Conservation (phyloP, 2,888 invertebrate species). For the Ophion slaviceki region DNA sequence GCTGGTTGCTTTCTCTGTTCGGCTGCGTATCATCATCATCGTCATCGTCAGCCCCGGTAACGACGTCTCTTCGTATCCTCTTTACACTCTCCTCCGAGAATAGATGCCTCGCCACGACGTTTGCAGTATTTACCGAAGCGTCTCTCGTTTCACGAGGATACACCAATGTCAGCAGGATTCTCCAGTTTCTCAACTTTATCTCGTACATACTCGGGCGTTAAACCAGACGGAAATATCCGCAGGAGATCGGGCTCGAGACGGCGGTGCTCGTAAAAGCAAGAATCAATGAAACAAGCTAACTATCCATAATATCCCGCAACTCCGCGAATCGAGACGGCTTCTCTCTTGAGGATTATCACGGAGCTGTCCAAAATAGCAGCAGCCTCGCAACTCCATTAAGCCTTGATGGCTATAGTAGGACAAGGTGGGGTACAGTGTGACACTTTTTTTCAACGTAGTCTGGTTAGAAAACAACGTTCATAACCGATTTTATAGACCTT, state of each 20-base stretch:
- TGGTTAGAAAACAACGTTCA: too few relatives aligned
- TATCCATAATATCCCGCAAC: neutral
- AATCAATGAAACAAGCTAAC: slow-evolving; percentile 14
- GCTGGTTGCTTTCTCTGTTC: slow-evolving; percentile 20
- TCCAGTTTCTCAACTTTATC: slow-evolving; percentile 46
- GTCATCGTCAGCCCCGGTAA: slow-evolving; percentile 54
- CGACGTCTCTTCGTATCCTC: slow-evolving; percentile 38
- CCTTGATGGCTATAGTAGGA: neutral
- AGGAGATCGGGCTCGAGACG: slow-evolving; percentile 9
- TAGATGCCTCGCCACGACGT: slow-evolving; percentile 38
- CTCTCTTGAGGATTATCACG: neutral
- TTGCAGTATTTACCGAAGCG: slow-evolving; percentile 64
- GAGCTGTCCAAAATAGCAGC: neutral
- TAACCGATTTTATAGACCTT: too few relatives aligned
- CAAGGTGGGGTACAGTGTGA: too few relatives aligned
- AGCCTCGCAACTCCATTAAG: neutral
- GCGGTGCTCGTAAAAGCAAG: slow-evolving; percentile 13
- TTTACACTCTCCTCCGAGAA: slow-evolving; percentile 41
- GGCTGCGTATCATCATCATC: slow-evolving; percentile 41
- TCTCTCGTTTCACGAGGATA: slow-evolving; percentile 54
- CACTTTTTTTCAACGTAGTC: too few relatives aligned
- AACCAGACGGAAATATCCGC: slow-evolving; percentile 47
- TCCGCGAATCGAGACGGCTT: neutral
- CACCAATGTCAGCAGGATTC: slow-evolving; percentile 54
- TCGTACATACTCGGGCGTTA: slow-evolving; percentile 40